phyloP scores from a whole-genome alignment of 2,797 vertebrate genomes.

The Pteropus rufus region DNA sequence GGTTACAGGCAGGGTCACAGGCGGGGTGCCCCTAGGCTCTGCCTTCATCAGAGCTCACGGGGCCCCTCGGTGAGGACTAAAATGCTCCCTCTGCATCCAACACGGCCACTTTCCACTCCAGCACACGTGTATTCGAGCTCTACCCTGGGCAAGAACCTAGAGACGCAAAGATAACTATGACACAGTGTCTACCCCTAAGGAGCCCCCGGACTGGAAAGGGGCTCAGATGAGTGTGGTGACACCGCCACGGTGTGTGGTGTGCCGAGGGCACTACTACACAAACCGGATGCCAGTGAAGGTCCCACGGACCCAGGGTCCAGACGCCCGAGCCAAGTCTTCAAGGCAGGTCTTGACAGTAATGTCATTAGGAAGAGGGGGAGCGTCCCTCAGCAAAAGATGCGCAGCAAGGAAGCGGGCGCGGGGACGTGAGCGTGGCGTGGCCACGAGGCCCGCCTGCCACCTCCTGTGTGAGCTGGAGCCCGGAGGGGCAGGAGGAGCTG shows the following conservation, averaged over 20 bases:
- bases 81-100: too few species aligned
- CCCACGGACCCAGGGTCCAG: fast-evolving
- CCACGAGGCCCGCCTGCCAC: fast-evolving
- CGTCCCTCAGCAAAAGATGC: background rate
- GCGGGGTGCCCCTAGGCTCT: background rate
- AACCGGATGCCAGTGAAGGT: background rate
- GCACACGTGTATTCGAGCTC: fast-evolving
- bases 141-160: background rate
- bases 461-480: fast-evolving
- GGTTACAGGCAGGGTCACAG: background rate
- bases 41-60: fast-evolving
- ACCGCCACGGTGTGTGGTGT: fast-evolving
- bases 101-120: too few species aligned
- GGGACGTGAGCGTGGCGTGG: fast-evolving
- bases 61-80: fast-evolving
- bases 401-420: fast-evolving
- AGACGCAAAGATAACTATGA: background rate
- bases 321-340: background rate
- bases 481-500: too few species aligned
- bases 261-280: background rate
- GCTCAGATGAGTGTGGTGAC: background rate
- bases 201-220: background rate
- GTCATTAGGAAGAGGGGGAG: fast-evolving
- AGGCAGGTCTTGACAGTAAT: background rate
- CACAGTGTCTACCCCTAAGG: background rate